Base-by-base conservation (phyloP, 2,888 invertebrate genomes). In the Caenorhabditis japonica region DNA sequence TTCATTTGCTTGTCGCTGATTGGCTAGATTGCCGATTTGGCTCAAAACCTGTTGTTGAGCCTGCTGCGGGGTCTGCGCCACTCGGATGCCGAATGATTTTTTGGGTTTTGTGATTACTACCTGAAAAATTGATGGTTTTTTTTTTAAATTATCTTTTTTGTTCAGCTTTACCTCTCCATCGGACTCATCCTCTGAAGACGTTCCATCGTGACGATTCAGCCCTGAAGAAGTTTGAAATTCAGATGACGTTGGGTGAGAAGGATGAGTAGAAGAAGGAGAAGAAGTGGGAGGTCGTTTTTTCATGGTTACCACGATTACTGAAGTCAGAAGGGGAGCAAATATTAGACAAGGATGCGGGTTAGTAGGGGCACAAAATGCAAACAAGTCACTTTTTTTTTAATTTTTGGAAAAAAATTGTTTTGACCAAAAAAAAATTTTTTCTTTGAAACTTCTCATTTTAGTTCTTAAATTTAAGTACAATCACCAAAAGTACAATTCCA, bases 131-230 rank as follows among this genome's bases (percentile, higher is more conserved):
- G 38, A 21, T 12, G 12, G 2, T 21, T 0, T 0, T 15, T n/a
- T n/a, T n/a, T n/a, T n/a, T n/a, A n/a, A n/a, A n/a, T n/a, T n/a
- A n/a, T n/a, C n/a, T n/a, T n/a, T 5, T 43, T 13, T 4, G 27
- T 2, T 33, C 4, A 34, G 8, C n/a, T 7, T 3, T 5, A 78
- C 76, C 74, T 78, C 78, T 21, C 68, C 78, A 56, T 78, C 78
- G 5, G 76, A 76, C 30, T 78, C 78, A 23, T 78, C 78, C 47
- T 78, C 78, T 0, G 76, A 76, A 12, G 78, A 78, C 30, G 76
- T 71, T 7, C 43, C 74, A 34, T 72, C 62, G 25, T 52, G 46
- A 19, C 53, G 51, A 25, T 72, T 17, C 15, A 19, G 1, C 52
- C 72, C 72, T 72, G 64, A 69, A 69, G 44, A 39, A 17, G 25